Evolutionary conservation across 1,140 invertebrate species (phyloP), one percentile per base, ranked within the genome.

Genomic region (Calosoma granatense): DNA sequence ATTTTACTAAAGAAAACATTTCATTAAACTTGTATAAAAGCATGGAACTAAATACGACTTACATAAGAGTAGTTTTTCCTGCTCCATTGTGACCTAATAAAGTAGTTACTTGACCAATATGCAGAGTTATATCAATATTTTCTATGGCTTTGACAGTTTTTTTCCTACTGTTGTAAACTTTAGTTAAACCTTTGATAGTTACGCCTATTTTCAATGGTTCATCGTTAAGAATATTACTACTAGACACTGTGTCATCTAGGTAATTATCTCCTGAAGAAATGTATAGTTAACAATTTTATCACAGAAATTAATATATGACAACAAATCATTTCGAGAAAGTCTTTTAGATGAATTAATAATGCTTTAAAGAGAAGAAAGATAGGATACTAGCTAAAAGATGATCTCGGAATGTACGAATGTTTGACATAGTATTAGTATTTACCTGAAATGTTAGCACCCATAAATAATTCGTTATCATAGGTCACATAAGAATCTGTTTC

Each of bases 41-140:
- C n/a, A 55, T 22, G 3, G 11, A 53, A 11, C 20, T 19, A 51
- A 20, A 51, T 47, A 26, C 17, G 36, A 41, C 81, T 66, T 67
- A 87, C 83, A 93, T 86, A 65, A 85, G 77, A 51, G 87, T 90
- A 41, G 86, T 90, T 72, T 91, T 90, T 2, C 90, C 90, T 56
- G 90, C 88, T 20, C 89, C 88, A 67, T 90, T 92, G 55, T 86
- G 88, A 2, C 91, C 92, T 9, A 95, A 73, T n/a, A 95, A 71
- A 12, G 83, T 81, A 3, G 83, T 85, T 56, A 86, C 81, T 64
- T 85, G 78, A 20, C 78, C 77, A 63, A 76, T 76, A 60, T 82
- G 80, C 4, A 90, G 74, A 63, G 87, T 84, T 26, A 89, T 67
- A 23, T 75, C 86, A 1, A 93, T 78, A 57, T 86, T 80, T 41